Conservation (phyloP, 2,797 vertebrate species). For the Triplophysa bombifrons region DNA sequence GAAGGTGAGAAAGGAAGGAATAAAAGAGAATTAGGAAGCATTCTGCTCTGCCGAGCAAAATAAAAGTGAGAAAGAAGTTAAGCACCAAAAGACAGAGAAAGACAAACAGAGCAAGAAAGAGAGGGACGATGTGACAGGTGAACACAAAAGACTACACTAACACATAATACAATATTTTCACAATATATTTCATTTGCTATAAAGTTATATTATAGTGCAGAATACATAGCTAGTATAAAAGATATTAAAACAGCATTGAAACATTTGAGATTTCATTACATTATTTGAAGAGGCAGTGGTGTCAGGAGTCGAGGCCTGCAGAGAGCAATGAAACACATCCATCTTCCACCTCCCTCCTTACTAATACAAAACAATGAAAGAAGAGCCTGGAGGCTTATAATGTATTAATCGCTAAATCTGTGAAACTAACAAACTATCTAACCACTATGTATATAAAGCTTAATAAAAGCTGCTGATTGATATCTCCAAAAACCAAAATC, state of each 20-base stretch:
- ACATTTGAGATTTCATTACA: conserved; percentile 45
- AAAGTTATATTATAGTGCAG: conserved; percentile 25
- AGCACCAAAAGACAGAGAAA: conserved; percentile 10
- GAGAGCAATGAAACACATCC: not conserved
- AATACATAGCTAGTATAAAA: conserved; percentile 65
- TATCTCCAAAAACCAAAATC: not conserved
- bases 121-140: conserved; percentile 16
- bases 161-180: conserved; percentile 28
- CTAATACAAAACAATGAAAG: conserved; percentile 24
- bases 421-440: conserved; percentile 13
- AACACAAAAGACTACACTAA: not conserved
- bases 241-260: conserved; percentile 47
- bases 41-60: conserved; percentile 17
- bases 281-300: conserved; percentile 46
- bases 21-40: conserved; percentile 39
- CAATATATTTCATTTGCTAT: not conserved
- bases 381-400: conserved; percentile 2
- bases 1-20: conserved; percentile 40
- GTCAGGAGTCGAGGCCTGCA: conserved; percentile 1
- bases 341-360: conserved; percentile 11
- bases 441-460: not conserved
- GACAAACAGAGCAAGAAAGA: conserved; percentile 2
- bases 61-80: conserved; percentile 22
- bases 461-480: conserved; percentile 12
- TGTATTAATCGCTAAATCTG: conserved; percentile 12